Conservation (phyloP, 2,113 vertebrate genomes). For the Gymnobelideus leadbeateri region DNA sequence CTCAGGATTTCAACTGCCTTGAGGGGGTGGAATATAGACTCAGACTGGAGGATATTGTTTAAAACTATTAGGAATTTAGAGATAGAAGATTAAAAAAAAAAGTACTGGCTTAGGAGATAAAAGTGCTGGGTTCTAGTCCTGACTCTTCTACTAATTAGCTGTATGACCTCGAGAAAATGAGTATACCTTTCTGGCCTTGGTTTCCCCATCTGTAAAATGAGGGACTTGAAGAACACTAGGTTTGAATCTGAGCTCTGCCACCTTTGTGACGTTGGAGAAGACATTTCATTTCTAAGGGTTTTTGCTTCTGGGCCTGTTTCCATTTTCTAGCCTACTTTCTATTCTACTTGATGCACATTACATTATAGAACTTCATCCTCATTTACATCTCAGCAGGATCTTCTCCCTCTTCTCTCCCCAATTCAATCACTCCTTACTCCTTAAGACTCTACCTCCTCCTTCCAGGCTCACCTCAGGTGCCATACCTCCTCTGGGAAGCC, state of each 20-base stretch:
- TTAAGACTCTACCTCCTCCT: neutral
- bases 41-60: neutral
- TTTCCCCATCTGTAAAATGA: neutral
- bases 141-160: neutral
- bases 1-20: neutral
- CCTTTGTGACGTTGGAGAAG: neutral
- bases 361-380: neutral
- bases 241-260: neutral
- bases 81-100: neutral
- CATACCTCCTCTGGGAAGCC: neutral
- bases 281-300: neutral
- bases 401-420: neutral
- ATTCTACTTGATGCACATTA: neutral
- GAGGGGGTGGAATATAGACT: neutral
- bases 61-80: neutral
- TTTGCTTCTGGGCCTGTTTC: neutral
- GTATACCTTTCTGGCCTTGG: neutral
- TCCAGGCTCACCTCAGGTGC: neutral
- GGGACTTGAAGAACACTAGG: neutral
- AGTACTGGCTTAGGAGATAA: neutral
- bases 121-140: neutral
- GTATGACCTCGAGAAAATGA: neutral
- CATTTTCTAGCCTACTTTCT: neutral
- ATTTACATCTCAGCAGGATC: neutral
- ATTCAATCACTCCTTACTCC: neutral